Percentiles rank a stretch among this genome's conserved stretches.
Evolutionary conservation across 1,140 invertebrate species (phyloP).

Genomic region (Ostrea edulis): DNA sequence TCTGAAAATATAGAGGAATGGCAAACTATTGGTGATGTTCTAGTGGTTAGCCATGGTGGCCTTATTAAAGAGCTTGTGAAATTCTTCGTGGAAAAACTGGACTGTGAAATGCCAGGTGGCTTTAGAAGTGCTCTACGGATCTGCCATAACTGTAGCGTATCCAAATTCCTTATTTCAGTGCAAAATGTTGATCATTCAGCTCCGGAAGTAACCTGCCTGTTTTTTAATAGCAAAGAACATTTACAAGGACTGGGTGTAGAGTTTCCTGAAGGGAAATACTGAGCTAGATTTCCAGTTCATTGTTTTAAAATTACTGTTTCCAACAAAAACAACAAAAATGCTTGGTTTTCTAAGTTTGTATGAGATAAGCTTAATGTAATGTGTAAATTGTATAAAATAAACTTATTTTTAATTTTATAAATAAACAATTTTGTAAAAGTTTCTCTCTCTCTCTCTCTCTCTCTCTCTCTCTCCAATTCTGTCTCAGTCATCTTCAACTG

Average conservation of each 20-base stretch:
- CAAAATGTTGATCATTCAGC: conserved; percentile 49
- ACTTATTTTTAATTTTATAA: not conserved
- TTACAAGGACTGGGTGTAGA: conserved; percentile 56
- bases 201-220: conserved; percentile 69
- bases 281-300: not conserved
- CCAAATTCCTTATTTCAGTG: conserved; percentile 73
- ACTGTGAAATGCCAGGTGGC: conserved; percentile 77
- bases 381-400: not conserved
- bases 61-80: conserved; percentile 75
- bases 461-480: too few relatives aligned
- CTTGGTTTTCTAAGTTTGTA: not conserved
- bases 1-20: conserved; percentile 73
- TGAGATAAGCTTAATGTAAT: not conserved
- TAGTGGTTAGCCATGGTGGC: conserved; percentile 78
- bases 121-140: conserved; percentile 73
- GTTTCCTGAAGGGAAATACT: conserved; percentile 25
- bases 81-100: conserved; percentile 76
- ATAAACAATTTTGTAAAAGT: too few relatives aligned
- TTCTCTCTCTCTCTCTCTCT: too few relatives aligned
- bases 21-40: conserved; percentile 73
- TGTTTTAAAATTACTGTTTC: not conserved
- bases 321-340: not conserved
- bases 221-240: conserved; percentile 75
- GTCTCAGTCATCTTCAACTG: not conserved
- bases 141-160: conserved; percentile 76